Conservation (phyloP, 1,140 invertebrate species). For the Pseudobourletiella spinata region DNA sequence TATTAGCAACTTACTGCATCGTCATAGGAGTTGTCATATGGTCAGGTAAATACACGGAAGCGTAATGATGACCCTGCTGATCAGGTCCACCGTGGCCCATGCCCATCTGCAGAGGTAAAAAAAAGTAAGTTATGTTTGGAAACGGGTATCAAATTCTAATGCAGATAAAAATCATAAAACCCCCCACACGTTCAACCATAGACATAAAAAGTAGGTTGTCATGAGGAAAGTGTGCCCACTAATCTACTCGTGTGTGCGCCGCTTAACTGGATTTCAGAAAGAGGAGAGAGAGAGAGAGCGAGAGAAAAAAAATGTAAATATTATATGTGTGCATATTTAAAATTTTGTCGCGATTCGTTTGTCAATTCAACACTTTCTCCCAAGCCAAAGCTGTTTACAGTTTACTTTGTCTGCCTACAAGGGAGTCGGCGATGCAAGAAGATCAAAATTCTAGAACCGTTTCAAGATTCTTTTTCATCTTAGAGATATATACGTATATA, state of each 20-base stretch:
- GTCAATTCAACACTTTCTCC: slow-evolving; percentile 15
- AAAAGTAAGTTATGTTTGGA: no score
- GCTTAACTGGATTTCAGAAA: no score
- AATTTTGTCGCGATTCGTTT: slow-evolving; percentile 8
- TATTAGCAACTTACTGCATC: slow-evolving; percentile 30
- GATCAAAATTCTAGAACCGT: slow-evolving; percentile 19
- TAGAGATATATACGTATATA: background rate
- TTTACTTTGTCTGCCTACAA: background rate
- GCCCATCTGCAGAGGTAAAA: slow-evolving; percentile 22
- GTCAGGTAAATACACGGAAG: slow-evolving; percentile 34
- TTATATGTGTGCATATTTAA: background rate
- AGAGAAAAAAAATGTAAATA: no score
- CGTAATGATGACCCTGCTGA: slow-evolving; percentile 31
- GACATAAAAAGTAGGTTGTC: no score
- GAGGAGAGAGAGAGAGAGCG: no score
- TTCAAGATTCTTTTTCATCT: slow-evolving; percentile 14
- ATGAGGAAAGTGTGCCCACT: no score
- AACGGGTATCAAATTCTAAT: no score
- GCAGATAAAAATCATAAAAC: no score
- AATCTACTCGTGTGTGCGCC: no score
- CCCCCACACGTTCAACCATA: no score
- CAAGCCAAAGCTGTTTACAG: slow-evolving; percentile 8
- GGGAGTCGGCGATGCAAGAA: background rate
- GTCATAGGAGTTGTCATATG: slow-evolving; percentile 32
- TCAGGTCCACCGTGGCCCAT: slow-evolving; percentile 25